These are phyloP conservation scores for Dichetophora obliterata DNA, from an alignment of 2,888 invertebrate genomes.

Conservation along the genomic window DNA sequence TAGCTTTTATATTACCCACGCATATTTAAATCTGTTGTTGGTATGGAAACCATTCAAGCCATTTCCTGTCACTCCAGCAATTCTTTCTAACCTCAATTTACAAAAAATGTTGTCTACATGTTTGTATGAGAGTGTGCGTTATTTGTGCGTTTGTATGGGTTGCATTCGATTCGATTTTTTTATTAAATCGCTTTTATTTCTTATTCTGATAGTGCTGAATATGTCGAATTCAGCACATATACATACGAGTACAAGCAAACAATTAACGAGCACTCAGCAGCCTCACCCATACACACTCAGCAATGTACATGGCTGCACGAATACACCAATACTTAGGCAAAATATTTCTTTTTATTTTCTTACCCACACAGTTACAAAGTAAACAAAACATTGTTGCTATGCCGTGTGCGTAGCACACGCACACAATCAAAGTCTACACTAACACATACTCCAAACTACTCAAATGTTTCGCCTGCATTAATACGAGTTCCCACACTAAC, in stretches of 20 bases:
- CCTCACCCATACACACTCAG: constrained; percentile 11
- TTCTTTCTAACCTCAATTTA: neutral
- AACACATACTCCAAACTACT: neutral
- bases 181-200: neutral
- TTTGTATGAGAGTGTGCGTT: neutral
- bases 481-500: constrained; percentile 32
- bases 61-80: neutral
- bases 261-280: neutral
- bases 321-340: neutral
- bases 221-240: constrained; percentile 12
- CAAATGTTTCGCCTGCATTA: constrained; percentile 21
- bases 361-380: neutral
- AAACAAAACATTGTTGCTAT: constrained; percentile 3
- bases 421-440: neutral
- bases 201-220: neutral
- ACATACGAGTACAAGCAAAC: constrained; percentile 17
- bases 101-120: neutral
- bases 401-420: neutral
- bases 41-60: neutral
- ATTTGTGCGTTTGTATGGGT: neutral
- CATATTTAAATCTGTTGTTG: neutral
- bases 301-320: neutral
- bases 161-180: neutral
- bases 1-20: neutral
- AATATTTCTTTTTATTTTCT: neutral